A percentile compares a stretch with the other conserved stretches of the same genome.
Conservation (phyloP, 1,140 invertebrate species). For the Drosophila sucinea region DNA sequence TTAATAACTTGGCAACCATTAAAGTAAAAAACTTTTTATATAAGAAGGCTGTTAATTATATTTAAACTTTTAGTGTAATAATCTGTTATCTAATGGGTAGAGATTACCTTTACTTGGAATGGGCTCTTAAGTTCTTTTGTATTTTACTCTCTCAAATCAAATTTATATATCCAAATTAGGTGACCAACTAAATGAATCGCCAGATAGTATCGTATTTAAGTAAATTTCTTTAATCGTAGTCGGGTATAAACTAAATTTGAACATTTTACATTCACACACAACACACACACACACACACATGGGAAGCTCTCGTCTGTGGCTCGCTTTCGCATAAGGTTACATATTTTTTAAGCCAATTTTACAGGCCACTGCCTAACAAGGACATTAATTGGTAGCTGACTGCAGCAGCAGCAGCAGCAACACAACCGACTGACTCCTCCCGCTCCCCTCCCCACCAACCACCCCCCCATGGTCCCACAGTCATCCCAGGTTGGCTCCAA, state of each 20-base stretch:
- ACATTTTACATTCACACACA: not conserved
- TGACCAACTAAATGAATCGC: too few species aligned
- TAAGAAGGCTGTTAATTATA: too few species aligned
- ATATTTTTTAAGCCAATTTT: constrained; percentile 82
- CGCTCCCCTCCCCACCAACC: not conserved
- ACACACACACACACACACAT: not conserved
- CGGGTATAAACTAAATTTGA: not conserved
- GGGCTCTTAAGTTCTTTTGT: too few species aligned
- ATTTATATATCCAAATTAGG: too few species aligned
- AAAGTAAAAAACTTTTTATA: too few species aligned
- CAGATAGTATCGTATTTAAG: not conserved
- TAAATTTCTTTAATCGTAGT: not conserved
- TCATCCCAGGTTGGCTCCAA: constrained; percentile 27
- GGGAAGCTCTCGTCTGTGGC: constrained; percentile 33
- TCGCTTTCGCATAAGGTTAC: constrained; percentile 73
- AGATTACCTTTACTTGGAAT: too few species aligned
- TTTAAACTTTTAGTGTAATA: too few species aligned
- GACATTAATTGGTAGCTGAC: constrained; percentile 80
- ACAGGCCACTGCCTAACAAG: constrained; percentile 82
- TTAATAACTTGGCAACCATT: too few species aligned
- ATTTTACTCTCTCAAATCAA: too few species aligned
- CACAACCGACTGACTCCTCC: constrained; percentile 5
- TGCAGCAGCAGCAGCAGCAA: constrained; percentile 33
- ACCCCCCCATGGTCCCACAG: constrained; percentile 18
- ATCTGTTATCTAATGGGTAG: too few species aligned